Conservation (phyloP, 2,113 vertebrate genomes). For the Neofelis nebulosa region DNA sequence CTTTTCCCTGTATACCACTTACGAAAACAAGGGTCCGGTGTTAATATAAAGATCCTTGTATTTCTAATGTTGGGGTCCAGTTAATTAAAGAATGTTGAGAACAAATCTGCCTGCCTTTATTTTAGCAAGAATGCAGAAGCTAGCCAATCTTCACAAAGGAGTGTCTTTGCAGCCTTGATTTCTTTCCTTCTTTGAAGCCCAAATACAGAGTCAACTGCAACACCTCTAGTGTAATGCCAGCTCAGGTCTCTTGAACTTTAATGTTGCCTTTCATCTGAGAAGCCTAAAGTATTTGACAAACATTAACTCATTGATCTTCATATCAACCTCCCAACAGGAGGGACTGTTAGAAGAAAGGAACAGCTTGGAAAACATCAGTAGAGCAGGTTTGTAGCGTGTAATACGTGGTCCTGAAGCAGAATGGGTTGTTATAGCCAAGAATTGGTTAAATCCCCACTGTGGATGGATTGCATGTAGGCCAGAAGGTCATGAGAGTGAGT, state of each 20-base stretch:
- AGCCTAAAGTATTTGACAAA: constrained; percentile 68
- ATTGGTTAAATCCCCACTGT: neutral
- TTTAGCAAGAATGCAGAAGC: neutral
- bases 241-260: constrained; percentile 1
- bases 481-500: neutral
- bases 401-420: neutral
- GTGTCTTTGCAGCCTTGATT: neutral
- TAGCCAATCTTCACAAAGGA: neutral
- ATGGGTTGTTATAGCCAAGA: neutral
- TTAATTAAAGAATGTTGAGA: constrained; percentile 36
- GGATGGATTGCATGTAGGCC: neutral
- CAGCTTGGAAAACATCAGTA: neutral
- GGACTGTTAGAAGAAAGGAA: constrained; percentile 15
- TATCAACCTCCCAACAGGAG: constrained; percentile 9
- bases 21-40: neutral
- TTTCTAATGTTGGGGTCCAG: constrained; percentile 25
- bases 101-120: neutral
- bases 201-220: neutral
- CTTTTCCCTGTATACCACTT: neutral
- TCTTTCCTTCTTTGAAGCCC: constrained; percentile 54
- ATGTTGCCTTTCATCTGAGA: constrained; percentile 57
- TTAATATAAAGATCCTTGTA: neutral
- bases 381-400: constrained; percentile 15
- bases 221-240: neutral
- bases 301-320: constrained; percentile 55